Percentiles rank a stretch among this genome's conserved stretches.
These are phyloP conservation scores for Scleropages formosus DNA, from an alignment of 2,797 vertebrate species.

Conservation along the genomic window DNA sequence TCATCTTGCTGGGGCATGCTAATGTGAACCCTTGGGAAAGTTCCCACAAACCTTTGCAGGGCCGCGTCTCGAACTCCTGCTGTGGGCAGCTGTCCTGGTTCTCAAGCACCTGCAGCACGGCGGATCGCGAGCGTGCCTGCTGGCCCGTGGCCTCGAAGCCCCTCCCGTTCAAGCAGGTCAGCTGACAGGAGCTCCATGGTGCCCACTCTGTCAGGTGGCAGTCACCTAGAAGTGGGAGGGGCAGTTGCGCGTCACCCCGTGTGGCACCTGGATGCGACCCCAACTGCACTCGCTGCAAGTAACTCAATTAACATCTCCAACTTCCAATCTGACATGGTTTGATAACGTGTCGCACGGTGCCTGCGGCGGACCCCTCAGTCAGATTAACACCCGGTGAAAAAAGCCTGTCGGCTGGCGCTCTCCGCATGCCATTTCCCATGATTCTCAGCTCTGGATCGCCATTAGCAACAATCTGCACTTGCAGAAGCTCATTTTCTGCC, in stretches of 20 bases:
- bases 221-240: constrained; percentile 64
- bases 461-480: not conserved
- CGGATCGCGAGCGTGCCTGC: constrained; percentile 76
- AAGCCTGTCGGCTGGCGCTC: not conserved
- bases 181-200: constrained; percentile 77
- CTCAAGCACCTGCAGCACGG: constrained; percentile 67
- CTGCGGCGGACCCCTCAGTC: not conserved
- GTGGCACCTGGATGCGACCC: not conserved
- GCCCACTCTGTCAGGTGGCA: constrained; percentile 81
- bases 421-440: not conserved
- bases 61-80: constrained; percentile 69
- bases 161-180: constrained; percentile 77
- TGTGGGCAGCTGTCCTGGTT: constrained; percentile 72
- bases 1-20: too few species aligned
- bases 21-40: too few species aligned
- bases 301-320: not conserved
- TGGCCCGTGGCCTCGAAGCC: constrained; percentile 72
- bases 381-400: not conserved
- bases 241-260: not conserved
- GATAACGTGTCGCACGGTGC: not conserved
- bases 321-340: not conserved
- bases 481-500: not conserved
- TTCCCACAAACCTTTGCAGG: constrained; percentile 69
- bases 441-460: not conserved
- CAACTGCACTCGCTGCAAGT: not conserved